These are phyloP conservation scores for Gryon sp. DNA, from an alignment of 1,140 invertebrate genomes.

Conservation along the genomic window DNA sequence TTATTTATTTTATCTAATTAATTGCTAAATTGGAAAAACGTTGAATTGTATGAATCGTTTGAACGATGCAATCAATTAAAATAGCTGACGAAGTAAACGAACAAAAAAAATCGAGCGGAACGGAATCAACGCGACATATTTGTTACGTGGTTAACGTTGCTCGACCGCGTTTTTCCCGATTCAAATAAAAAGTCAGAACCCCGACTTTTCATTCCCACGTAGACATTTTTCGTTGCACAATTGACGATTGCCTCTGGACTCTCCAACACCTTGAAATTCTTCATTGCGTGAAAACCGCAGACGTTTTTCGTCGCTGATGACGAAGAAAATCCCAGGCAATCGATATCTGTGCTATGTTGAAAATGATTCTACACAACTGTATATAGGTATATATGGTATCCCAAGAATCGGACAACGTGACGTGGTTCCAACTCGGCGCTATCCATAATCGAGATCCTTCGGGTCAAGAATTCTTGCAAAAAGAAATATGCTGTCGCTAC, in stretches of 20 bases:
- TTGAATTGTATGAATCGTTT: background rate
- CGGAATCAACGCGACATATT: conserved; percentile 17
- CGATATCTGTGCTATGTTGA: conserved; percentile 49
- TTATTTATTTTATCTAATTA: too few relatives aligned
- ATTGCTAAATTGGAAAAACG: background rate
- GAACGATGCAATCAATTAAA: conserved; percentile 37
- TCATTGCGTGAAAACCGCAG: conserved; percentile 39
- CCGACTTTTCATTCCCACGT: conserved; percentile 53
- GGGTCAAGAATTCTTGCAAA: conserved; percentile 36
- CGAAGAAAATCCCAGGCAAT: conserved; percentile 44
- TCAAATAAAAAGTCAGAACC: conserved; percentile 31
- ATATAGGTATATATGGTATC: too few relatives aligned
- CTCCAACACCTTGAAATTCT: conserved; percentile 54
- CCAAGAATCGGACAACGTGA: conserved; percentile 61
- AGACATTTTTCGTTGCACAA: conserved; percentile 51
- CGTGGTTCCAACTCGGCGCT: conserved; percentile 67
- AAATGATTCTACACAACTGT: conserved; percentile 57
- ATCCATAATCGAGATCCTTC: conserved; percentile 60
- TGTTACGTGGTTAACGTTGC: conserved; percentile 5
- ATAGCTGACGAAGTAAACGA: conserved; percentile 15
- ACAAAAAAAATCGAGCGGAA: conserved; percentile 6
- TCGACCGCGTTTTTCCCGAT: conserved; percentile 30
- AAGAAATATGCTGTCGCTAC: conserved; percentile 25
- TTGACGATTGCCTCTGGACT: conserved; percentile 11
- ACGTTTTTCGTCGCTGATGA: conserved; percentile 39